Conservation (phyloP, 30 jellyfish, hydroid and myxozoan species). For the Chironex yamaguchii region DNA sequence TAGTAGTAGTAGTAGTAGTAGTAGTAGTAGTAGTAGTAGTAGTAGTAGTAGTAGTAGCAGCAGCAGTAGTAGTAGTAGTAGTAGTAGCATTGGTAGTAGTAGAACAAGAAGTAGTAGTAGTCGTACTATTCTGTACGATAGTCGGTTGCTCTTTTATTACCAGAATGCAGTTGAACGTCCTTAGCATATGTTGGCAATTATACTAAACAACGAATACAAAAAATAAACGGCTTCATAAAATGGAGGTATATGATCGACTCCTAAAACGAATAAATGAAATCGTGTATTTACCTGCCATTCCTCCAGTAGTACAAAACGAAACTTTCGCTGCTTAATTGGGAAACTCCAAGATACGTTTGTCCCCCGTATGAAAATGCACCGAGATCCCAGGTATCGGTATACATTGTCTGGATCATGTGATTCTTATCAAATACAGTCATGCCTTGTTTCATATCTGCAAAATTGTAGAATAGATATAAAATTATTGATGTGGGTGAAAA, state of each 20-base stretch:
- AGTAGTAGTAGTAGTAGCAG: not conserved
- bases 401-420: slow-evolving; percentile 77
- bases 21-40: not conserved
- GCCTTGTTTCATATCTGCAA: slow-evolving; percentile 53
- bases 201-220: too few species aligned
- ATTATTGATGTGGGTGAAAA: too few species aligned
- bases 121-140: too few species aligned
- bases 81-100: not conserved
- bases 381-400: slow-evolving; percentile 95
- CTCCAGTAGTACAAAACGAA: slow-evolving; percentile 85
- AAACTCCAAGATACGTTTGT: slow-evolving; percentile 63
- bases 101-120: not conserved
- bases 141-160: too few species aligned
- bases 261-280: too few species aligned
- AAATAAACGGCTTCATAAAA: too few species aligned
- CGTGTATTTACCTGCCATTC: slow-evolving; percentile 37
- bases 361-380: slow-evolving; percentile 66
- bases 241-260: too few species aligned
- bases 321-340: slow-evolving; percentile 74
- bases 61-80: not conserved
- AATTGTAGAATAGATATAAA: too few species aligned
- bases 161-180: too few species aligned
- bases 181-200: too few species aligned
- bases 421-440: slow-evolving; percentile 73
- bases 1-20: not conserved